phyloP scores from a whole-genome alignment of 2,888 invertebrate species.

The Aproaerema taeniolella region DNA sequence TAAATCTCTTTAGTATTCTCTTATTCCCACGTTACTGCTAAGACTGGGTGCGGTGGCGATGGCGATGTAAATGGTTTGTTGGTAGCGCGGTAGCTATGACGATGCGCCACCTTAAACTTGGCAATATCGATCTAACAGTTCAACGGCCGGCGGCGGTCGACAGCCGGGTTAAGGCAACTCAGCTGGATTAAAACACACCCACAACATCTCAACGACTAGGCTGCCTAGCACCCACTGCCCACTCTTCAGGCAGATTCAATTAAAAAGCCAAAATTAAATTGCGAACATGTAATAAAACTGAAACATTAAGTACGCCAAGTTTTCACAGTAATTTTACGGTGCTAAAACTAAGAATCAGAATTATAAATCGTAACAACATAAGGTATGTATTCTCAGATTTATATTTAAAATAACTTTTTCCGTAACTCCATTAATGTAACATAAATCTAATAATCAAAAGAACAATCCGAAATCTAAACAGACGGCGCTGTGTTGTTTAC shows the following conservation, averaged over 20 bases:
- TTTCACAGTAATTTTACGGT: too few relatives aligned
- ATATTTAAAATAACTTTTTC: too few relatives aligned
- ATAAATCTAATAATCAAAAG: too few relatives aligned
- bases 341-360: not conserved
- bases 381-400: too few relatives aligned
- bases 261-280: not conserved
- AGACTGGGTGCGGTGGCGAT: constrained; percentile 19
- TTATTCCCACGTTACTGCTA: too few relatives aligned
- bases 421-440: too few relatives aligned
- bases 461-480: too few relatives aligned
- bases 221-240: too few relatives aligned
- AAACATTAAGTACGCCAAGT: not conserved
- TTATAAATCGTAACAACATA: too few relatives aligned
- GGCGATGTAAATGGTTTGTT: constrained; percentile 36
- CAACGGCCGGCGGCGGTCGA: constrained; percentile 22
- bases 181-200: constrained; percentile 2
- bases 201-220: constrained; percentile 6
- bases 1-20: too few relatives aligned
- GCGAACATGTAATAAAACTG: not conserved
- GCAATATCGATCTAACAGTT: constrained; percentile 45
- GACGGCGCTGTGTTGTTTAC: too few relatives aligned
- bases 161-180: not conserved
- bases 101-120: constrained; percentile 42
- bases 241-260: not conserved
- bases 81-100: constrained; percentile 48